Percentiles rank a stretch among this genome's conserved stretches.
Conservation (phyloP, 2,888 invertebrate genomes). For the Fragum sueziense region DNA sequence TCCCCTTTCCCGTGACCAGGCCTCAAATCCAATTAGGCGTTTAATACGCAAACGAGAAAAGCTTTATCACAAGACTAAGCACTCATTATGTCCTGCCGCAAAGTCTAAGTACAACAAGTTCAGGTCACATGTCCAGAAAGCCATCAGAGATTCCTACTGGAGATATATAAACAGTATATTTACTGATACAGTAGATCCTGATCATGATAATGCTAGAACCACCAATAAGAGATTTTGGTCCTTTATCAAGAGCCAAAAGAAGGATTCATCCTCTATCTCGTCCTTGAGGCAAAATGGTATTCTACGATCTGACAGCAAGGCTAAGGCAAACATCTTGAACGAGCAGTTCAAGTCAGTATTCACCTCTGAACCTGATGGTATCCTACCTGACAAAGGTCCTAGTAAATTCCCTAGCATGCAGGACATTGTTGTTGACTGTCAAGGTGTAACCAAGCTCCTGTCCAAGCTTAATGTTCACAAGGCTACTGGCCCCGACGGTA, state of each 20-base stretch:
- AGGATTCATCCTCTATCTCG: too few relatives aligned
- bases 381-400: too few relatives aligned
- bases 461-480: too few relatives aligned
- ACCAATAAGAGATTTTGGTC: not conserved
- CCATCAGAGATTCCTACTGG: slow-evolving; percentile 19
- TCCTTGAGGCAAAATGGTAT: too few relatives aligned
- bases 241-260: too few relatives aligned
- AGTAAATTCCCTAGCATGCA: too few relatives aligned
- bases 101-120: not conserved
- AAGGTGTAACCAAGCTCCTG: too few relatives aligned
- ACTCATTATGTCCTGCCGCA: not conserved
- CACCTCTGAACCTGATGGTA: too few relatives aligned
- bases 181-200: not conserved
- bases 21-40: too few relatives aligned
- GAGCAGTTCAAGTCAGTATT: not conserved
- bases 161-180: slow-evolving; percentile 1
- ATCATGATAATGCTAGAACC: not conserved
- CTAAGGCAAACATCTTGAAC: not conserved
- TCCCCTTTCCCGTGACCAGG: too few relatives aligned
- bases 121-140: slow-evolving; percentile 4
- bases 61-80: not conserved
- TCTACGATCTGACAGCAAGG: not conserved
- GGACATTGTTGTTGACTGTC: too few relatives aligned
- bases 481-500: too few relatives aligned
- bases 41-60: not conserved